These are phyloP conservation scores for Drosophila chauvacae DNA, from an alignment of 1,140 invertebrate genomes.

Conservation along the genomic window DNA sequence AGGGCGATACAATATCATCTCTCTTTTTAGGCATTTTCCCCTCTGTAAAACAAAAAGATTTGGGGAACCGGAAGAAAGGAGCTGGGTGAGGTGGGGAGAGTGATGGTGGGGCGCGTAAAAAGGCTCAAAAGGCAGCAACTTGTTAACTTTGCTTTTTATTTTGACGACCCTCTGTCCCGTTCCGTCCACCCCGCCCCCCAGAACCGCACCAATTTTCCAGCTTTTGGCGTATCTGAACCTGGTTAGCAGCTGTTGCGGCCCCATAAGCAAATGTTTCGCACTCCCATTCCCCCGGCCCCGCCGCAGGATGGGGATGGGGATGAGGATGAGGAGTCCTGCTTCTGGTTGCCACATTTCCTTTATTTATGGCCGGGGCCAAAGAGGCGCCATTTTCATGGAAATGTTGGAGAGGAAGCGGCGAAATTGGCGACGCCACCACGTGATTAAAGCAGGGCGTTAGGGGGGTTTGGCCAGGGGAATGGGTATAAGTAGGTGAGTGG, in stretches of 20 bases:
- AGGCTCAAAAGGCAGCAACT: slow-evolving; percentile 62
- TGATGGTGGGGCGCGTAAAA: neutral
- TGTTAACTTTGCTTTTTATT: slow-evolving; percentile 81
- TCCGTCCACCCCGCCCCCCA: neutral
- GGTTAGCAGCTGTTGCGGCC: slow-evolving; percentile 68
- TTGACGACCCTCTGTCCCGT: slow-evolving; percentile 26
- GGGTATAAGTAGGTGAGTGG: neutral
- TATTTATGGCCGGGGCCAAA: slow-evolving; percentile 58
- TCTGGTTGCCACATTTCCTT: slow-evolving; percentile 36
- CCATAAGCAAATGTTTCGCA: slow-evolving; percentile 55
- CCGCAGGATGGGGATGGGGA: neutral
- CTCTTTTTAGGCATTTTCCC: slow-evolving; percentile 2
- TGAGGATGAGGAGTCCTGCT: slow-evolving; percentile 14
- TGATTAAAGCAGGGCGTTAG: slow-evolving; percentile 52
- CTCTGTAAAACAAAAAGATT: slow-evolving; percentile 19
- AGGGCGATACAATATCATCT: neutral
- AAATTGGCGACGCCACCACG: slow-evolving; percentile 60
- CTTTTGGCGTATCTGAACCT: slow-evolving; percentile 19
- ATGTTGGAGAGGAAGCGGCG: slow-evolving; percentile 26
- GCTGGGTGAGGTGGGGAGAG: too few relatives aligned
- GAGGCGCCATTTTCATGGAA: slow-evolving; percentile 31
- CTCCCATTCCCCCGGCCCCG: neutral
- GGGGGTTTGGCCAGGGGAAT: neutral
- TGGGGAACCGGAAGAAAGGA: slow-evolving; percentile 3
- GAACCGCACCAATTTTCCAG: slow-evolving; percentile 9